Conservation (phyloP, 2,888 invertebrate genomes). For the Artemia sinica region DNA sequence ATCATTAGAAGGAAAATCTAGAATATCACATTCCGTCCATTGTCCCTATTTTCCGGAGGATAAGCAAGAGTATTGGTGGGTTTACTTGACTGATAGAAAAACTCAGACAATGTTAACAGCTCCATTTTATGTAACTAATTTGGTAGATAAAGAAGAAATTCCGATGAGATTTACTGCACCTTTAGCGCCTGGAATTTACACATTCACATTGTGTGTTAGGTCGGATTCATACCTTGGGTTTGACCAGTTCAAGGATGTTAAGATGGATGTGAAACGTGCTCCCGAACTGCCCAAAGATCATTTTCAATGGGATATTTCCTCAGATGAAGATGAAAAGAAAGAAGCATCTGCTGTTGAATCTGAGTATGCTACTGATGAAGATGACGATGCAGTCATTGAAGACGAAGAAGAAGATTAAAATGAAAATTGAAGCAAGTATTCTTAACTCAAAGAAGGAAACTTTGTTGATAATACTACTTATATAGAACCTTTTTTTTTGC, state of each 20-base stretch:
- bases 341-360: constrained; percentile 43
- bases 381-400: constrained; percentile 39
- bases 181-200: constrained; percentile 74
- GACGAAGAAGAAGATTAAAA: constrained; percentile 24
- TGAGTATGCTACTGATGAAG: constrained; percentile 50
- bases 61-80: constrained; percentile 99
- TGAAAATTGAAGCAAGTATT: no score
- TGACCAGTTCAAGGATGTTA: constrained; percentile 85
- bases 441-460: no score
- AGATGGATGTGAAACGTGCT: constrained; percentile 90
- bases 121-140: constrained; percentile 80
- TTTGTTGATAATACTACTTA: no score
- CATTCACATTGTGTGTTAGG: constrained; percentile 75
- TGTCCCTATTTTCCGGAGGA: constrained; percentile 35
- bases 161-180: constrained; percentile 94
- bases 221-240: constrained; percentile 95
- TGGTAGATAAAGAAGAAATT: constrained; percentile 72
- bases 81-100: constrained; percentile 90
- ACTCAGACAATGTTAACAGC: constrained; percentile 74
- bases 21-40: background rate
- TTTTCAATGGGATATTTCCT: constrained; percentile 94
- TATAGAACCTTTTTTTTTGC: no score
- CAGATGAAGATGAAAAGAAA: constrained; percentile 64
- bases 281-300: constrained; percentile 74
- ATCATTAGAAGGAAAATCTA: no score